Evolutionary conservation across 2,888 invertebrate species (phyloP).

Genomic region (Augiades crinisus): DNA sequence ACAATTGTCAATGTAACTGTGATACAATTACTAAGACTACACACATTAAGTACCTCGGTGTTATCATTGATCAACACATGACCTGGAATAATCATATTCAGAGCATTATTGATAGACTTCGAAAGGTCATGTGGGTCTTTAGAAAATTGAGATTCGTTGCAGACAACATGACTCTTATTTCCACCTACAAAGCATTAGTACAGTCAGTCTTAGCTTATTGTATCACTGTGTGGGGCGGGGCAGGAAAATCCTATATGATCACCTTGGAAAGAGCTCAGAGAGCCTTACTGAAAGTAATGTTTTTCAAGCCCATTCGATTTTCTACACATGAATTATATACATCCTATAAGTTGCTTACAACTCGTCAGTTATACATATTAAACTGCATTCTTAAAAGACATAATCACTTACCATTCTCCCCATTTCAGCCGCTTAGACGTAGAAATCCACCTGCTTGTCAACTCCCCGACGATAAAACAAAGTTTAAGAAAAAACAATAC

Average conservation of each 20-base stretch:
- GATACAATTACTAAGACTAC: background rate
- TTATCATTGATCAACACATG: background rate
- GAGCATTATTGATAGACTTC: background rate
- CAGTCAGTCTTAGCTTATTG: background rate
- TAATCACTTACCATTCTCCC: background rate
- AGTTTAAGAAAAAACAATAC: too few relatives aligned
- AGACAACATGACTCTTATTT: background rate
- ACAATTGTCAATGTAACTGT: background rate
- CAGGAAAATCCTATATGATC: background rate
- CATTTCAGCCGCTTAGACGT: background rate
- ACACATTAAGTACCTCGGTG: background rate
- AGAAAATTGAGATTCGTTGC: background rate
- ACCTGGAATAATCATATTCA: background rate
- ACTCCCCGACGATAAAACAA: background rate
- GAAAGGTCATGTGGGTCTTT: background rate
- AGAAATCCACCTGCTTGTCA: background rate
- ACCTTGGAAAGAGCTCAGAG: background rate
- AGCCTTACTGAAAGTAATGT: background rate
- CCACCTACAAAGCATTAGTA: background rate
- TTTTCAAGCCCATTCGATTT: background rate
- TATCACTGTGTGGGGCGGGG: background rate
- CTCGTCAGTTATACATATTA: background rate
- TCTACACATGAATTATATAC: background rate
- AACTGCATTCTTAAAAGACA: background rate
- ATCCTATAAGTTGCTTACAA: background rate